A percentile compares a stretch with the other conserved stretches of the same genome.
These are phyloP conservation scores for Epirrhoe alternata DNA, from an alignment of 2,888 invertebrate species.

Conservation along the genomic window DNA sequence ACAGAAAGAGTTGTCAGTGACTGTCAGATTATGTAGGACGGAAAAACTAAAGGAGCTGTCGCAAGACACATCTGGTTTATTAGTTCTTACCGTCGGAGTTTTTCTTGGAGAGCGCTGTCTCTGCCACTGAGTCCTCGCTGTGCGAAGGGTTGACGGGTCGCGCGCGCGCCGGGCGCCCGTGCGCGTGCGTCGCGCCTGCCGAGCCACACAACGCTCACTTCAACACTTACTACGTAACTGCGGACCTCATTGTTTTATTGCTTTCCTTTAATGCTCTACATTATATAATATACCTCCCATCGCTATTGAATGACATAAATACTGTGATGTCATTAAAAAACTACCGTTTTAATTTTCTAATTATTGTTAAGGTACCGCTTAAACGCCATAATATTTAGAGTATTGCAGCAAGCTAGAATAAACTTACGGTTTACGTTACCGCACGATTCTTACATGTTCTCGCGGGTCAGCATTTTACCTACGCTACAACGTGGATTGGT, in stretches of 20 bases:
- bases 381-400: no score
- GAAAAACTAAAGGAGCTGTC: slow-evolving; percentile 56
- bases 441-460: no score
- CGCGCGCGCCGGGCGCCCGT: slow-evolving; percentile 72
- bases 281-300: slow-evolving; percentile 3
- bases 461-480: no score
- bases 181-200: slow-evolving; percentile 78
- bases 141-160: slow-evolving; percentile 87
- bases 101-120: slow-evolving; percentile 92
- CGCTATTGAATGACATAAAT: neutral
- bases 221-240: slow-evolving; percentile 59
- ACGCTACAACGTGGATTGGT: no score
- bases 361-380: no score
- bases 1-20: slow-evolving; percentile 70
- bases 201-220: slow-evolving; percentile 80
- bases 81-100: slow-evolving; percentile 92
- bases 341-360: no score
- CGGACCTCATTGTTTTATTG: slow-evolving; percentile 24
- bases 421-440: no score
- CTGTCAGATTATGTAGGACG: slow-evolving; percentile 63
- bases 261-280: slow-evolving; percentile 2
- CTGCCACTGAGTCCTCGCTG: slow-evolving; percentile 93
- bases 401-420: no score
- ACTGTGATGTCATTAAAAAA: no score
- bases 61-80: slow-evolving; percentile 45